Base-by-base conservation (phyloP, 2,113 vertebrate species). In the Amblyopsis rosae region DNA sequence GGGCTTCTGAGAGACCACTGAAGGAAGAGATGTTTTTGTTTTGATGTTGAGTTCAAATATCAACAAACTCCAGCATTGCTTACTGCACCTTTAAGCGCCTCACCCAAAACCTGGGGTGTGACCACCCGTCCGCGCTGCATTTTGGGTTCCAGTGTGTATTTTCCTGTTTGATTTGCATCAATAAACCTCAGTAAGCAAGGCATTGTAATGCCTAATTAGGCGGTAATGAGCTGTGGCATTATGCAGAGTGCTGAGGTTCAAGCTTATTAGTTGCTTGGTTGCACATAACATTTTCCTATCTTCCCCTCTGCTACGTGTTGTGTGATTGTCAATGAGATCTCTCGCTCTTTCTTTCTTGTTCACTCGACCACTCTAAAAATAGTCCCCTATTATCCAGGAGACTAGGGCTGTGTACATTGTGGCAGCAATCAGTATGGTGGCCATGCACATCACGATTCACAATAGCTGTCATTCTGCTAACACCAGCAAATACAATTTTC, bases 181-280 rank as follows among this genome's bases (percentile, higher is more conserved):
- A 87, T 92, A 91, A 92, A 89, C 90, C 88, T 87, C 81, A 80
- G 90, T 86, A 87, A 91, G 88, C 84, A 85, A 89, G 87, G 86
- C 91, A 89, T 89, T 92, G 92, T 91, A 88, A 92, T 88, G 90
- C 90, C 87, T 93, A 93, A 93, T 93, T 92, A 89, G 90, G 86
- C 81, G 79, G 91, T 92, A 93, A 93, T 92, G 90, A 92, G 91
- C 85, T 90, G 89, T 91, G 82, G 82, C 87, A 92, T 93, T 91
- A 92, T 91, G 90, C 90, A 89, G 86, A 92, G 91, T 91, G 88
- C 86, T 74, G 87, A 88, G 90, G 92, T 91, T 92, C 90, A 93
- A 90, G 90, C 90, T 91, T 93, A 92, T 93, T 93, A 93, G 93
- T 90, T 93, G 93, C 92, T 92, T 91, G 91, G 93, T 90, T 93